Conservation (phyloP, 2,888 invertebrate genomes). For the Noctua fimbriata region DNA sequence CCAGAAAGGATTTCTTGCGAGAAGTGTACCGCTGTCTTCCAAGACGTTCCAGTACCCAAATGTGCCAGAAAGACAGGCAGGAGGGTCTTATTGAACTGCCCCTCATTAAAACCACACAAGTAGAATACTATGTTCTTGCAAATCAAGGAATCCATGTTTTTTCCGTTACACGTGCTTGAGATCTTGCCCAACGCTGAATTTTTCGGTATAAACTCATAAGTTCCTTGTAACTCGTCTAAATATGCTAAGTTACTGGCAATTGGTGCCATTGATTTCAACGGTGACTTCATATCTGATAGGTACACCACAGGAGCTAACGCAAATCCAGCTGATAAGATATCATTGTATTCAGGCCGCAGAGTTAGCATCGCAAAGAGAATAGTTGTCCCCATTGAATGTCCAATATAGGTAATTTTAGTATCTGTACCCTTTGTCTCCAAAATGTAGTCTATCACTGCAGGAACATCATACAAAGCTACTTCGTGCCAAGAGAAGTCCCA, state of each 20-base stretch:
- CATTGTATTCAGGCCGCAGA: slow-evolving; percentile 92
- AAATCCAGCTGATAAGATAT: slow-evolving; percentile 91
- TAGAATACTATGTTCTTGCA: slow-evolving; percentile 94
- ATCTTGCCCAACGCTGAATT: slow-evolving; percentile 90
- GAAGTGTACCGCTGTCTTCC: slow-evolving; percentile 93
- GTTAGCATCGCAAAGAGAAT: slow-evolving; percentile 93
- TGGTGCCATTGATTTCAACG: slow-evolving; percentile 92
- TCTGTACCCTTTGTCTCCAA: slow-evolving; percentile 76
- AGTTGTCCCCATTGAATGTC: slow-evolving; percentile 97
- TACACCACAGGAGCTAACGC: slow-evolving; percentile 93
- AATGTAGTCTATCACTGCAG: slow-evolving; percentile 94
- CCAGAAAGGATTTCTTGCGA: slow-evolving; percentile 90
- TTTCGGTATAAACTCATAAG: slow-evolving; percentile 93
- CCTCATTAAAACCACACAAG: slow-evolving; percentile 93
- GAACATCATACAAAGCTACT: slow-evolving; percentile 96
- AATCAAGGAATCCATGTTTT: slow-evolving; percentile 88
- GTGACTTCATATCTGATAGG: slow-evolving; percentile 91
- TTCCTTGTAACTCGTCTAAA: slow-evolving; percentile 91
- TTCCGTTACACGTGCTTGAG: slow-evolving; percentile 89
- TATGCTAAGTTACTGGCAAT: slow-evolving; percentile 90
- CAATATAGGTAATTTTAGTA: slow-evolving; percentile 92
- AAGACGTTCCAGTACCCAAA: slow-evolving; percentile 94
- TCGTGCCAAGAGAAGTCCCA: slow-evolving; percentile 97
- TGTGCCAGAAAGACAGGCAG: slow-evolving; percentile 93
- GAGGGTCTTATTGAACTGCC: slow-evolving; percentile 92